Conservation (phyloP, 1,140 invertebrate species). For the Drosophila tristis region DNA sequence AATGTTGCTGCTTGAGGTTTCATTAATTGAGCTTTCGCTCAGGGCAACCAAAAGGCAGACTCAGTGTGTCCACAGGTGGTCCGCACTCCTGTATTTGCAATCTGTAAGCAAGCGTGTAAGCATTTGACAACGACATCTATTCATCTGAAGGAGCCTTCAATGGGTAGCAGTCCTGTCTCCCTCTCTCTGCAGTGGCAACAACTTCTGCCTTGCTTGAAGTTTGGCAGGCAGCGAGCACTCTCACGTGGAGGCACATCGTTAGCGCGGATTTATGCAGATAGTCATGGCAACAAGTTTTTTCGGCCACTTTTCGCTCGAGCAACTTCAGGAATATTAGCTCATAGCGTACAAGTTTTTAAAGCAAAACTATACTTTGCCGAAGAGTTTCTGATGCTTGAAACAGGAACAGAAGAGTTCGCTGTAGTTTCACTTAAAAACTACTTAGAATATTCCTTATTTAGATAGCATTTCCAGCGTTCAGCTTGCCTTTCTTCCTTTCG, state of each 20-base stretch:
- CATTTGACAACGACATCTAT: slow-evolving; percentile 18
- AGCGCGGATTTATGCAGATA: slow-evolving; percentile 53
- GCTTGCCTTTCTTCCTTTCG: too few species aligned
- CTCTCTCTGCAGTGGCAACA: slow-evolving; percentile 16
- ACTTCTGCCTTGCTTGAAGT: slow-evolving; percentile 16
- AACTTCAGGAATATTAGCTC: background rate
- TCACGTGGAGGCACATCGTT: slow-evolving; percentile 37
- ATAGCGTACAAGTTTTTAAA: background rate
- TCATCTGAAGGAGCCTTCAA: background rate
- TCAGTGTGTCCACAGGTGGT: slow-evolving; percentile 26
- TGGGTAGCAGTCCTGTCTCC: too few species aligned
- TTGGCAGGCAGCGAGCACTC: background rate
- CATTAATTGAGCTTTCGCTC: slow-evolving; percentile 34
- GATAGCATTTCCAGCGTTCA: too few species aligned
- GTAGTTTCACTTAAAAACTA: too few species aligned
- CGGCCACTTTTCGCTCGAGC: slow-evolving; percentile 4
- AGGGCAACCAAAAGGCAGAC: background rate
- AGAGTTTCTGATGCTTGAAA: too few species aligned
- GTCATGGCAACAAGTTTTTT: slow-evolving; percentile 39
- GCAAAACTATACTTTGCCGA: background rate
- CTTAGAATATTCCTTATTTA: too few species aligned
- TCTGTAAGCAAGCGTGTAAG: slow-evolving; percentile 29
- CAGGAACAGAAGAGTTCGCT: too few species aligned
- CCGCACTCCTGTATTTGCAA: slow-evolving; percentile 3
- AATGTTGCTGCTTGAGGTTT: background rate